Percentiles rank a stretch among this genome's conserved stretches.
phyloP scores from a whole-genome alignment of 2,797 vertebrate genomes.

The Micropoecilia bifurca region DNA sequence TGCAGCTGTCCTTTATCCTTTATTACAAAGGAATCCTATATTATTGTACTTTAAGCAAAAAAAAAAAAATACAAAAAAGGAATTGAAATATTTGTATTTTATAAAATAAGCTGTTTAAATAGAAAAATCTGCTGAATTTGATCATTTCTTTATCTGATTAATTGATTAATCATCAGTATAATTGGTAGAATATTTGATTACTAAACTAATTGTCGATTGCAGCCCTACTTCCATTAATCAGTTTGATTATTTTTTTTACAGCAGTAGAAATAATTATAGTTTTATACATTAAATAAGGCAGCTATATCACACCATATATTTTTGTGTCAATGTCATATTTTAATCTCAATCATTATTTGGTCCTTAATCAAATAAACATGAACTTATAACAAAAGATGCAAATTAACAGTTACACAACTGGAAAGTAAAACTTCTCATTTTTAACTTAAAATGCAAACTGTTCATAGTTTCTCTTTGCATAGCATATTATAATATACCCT shows the following conservation, averaged over 20 bases:
- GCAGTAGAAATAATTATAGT: neutral
- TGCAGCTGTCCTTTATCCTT: too few relatives aligned
- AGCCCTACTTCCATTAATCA: neutral
- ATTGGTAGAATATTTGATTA: too few relatives aligned
- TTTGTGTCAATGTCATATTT: neutral
- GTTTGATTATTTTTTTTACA: neutral
- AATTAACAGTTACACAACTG: neutral
- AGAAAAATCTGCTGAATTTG: too few relatives aligned
- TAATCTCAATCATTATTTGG: neutral
- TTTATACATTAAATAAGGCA: neutral
- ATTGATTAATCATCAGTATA: too few relatives aligned
- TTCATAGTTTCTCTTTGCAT: neutral
- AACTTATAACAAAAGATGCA: neutral
- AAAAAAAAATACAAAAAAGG: too few relatives aligned
- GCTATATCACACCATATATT: neutral
- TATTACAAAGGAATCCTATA: too few relatives aligned
- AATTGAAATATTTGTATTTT: too few relatives aligned
- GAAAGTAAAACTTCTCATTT: neutral
- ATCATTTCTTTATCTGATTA: too few relatives aligned
- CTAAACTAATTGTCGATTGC: too few relatives aligned
- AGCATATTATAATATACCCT: neutral
- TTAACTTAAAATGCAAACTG: neutral
- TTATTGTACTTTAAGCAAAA: too few relatives aligned
- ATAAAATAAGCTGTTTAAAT: too few relatives aligned
- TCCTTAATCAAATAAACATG: neutral